Percentiles rank a stretch among this genome's conserved stretches.
Evolutionary conservation across 64 coral and sea anemone genomes (phyloP).

Genomic region (Stichodactyla helianthus): DNA sequence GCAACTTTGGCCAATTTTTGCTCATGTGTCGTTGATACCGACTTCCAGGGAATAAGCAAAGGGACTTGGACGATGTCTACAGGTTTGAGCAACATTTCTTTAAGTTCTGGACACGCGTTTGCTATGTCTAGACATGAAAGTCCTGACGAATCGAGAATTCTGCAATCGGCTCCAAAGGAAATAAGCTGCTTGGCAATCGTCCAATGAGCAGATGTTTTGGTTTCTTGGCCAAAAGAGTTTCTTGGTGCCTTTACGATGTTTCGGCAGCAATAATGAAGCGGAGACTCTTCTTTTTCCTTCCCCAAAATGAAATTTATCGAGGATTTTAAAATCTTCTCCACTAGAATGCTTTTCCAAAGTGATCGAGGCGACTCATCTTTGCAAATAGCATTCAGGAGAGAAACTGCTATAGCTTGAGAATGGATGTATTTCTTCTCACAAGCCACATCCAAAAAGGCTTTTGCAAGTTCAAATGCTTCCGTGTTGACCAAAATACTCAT

Average conservation of each 20-base stretch:
- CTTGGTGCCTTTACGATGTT: not conserved
- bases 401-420: not conserved
- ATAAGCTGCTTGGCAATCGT: not conserved
- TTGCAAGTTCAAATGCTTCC: not conserved
- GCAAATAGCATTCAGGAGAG: not conserved
- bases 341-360: too few relatives aligned
- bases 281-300: too few relatives aligned
- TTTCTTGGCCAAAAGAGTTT: not conserved
- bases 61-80: slow-evolving; percentile 2
- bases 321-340: too few relatives aligned
- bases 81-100: slow-evolving; percentile 20
- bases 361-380: too few relatives aligned
- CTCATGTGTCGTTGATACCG: slow-evolving; percentile 25
- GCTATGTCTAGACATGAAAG: slow-evolving; percentile 33
- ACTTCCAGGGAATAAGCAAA: slow-evolving; percentile 34
- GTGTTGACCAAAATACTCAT: too few relatives aligned
- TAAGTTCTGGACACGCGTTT: not conserved
- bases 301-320: too few relatives aligned
- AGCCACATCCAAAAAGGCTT: not conserved
- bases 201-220: not conserved
- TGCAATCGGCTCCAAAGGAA: slow-evolving; percentile 28
- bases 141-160: slow-evolving; percentile 17
- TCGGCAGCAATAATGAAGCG: not conserved
- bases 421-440: not conserved
- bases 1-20: slow-evolving; percentile 29